Evolutionary conservation across 2,797 vertebrate species (phyloP), one percentile per base, ranked within the genome.

Genomic region (Morus bassanus): DNA sequence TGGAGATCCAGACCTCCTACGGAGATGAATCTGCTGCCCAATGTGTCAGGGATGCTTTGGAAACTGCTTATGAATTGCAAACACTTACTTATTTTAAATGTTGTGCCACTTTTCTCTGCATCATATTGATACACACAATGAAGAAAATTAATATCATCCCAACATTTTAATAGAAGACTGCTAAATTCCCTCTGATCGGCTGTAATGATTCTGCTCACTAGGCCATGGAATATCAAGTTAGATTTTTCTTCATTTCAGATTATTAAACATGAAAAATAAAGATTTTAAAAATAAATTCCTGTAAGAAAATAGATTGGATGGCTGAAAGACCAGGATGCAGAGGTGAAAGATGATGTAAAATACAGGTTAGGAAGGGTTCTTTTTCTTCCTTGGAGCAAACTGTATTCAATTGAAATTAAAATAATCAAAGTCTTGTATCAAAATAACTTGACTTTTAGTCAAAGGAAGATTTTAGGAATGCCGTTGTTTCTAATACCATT

Each of bases 261-360:
- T 89, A 77, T 75, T 85, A 89, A 82, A 69, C 8, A 33, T 19
- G 28, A 70, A 95, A 92, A 90, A 93, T n/a, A 73, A 81, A 53
- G 19, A 50, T 35, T 48, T 88, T 6, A 4, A 57, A 91, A 88
- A 74, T 54, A 70, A 61, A 76, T 85, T 76, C 35, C 21, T 46
- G 5, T 10, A 37, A 68, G 12, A 53, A 91, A 91, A 86, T 22
- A 77, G 37, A 45, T 37, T n/a, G 50, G 12, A 70, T 68, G 13
- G 11, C 4, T 79, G 25, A 91, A 22, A 87, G 45, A 57, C 27
- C 13, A 21, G 30, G 13, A 78, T 31, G 22, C 13, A 91, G 37
- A 72, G 17, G 33, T 57, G 30, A 89, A 92, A 76, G 27, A 23
- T 37, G 1, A 67, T 76, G 13, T 46, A 73, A 84, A 73, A 48